phyloP scores from a whole-genome alignment of 1,140 invertebrate genomes.

The Pogonomyrmex barbatus region DNA sequence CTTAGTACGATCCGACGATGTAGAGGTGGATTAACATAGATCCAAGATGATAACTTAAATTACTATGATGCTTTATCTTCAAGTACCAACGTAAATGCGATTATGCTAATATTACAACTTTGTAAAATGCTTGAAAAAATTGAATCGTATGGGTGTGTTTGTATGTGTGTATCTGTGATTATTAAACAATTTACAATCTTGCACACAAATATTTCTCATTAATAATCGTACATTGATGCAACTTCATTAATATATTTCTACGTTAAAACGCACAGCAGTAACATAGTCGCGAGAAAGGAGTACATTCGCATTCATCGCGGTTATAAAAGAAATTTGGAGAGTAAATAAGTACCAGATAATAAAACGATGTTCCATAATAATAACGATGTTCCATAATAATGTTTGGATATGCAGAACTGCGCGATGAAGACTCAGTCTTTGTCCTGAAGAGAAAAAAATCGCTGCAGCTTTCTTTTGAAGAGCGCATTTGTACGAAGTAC shows the following conservation, averaged over 20 bases:
- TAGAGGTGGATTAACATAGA: conserved; percentile 29
- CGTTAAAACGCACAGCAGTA: background rate
- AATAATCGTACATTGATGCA: background rate
- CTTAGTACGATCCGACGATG: background rate
- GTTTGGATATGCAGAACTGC: conserved; percentile 11
- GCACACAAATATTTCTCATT: conserved; percentile 4
- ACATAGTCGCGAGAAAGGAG: background rate
- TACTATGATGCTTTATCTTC: background rate
- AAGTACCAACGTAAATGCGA: conserved; percentile 15
- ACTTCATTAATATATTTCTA: background rate
- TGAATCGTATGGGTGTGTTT: background rate
- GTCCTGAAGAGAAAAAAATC: background rate
- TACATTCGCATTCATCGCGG: background rate
- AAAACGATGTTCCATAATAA: conserved; percentile 29
- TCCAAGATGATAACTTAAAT: conserved; percentile 48
- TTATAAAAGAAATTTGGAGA: conserved; percentile 10
- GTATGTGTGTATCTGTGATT: background rate
- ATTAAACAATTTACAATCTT: background rate
- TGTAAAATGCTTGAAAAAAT: background rate
- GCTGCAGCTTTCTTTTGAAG: background rate
- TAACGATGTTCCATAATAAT: conserved; percentile 30
- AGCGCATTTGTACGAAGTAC: background rate
- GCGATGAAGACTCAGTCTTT: background rate
- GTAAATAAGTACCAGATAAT: conserved; percentile 33
- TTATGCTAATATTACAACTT: conserved; percentile 8